Evolutionary conservation across 2,888 invertebrate genomes (phyloP).

Genomic region (Brachylomia viminalis): DNA sequence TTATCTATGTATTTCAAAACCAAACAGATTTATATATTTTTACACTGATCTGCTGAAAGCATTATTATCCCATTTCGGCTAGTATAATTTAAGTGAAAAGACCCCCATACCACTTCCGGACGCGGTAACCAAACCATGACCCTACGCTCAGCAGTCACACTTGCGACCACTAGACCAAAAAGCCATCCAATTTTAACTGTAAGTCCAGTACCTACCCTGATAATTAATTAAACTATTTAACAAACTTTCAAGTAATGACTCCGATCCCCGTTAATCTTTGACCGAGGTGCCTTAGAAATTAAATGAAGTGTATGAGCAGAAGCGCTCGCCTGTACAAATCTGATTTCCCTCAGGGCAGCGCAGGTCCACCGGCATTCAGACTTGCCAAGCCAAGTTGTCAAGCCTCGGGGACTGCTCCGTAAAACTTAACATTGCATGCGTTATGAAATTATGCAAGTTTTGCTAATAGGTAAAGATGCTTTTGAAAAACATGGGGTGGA

Average conservation of each 20-base stretch:
- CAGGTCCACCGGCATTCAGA: slow-evolving; percentile 9
- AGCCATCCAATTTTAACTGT: neutral
- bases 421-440: neutral
- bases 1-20: neutral
- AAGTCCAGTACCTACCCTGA: no score
- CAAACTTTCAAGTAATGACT: neutral
- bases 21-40: no score
- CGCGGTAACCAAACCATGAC: neutral
- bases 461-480: neutral
- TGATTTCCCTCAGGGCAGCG: slow-evolving; percentile 51
- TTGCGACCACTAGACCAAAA: neutral
- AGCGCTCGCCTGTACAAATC: slow-evolving; percentile 46
- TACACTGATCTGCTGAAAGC: neutral
- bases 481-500: neutral
- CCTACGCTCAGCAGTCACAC: neutral
- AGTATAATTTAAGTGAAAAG: neutral
- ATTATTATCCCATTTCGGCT: no score
- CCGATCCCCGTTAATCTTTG: slow-evolving; percentile 23
- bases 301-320: slow-evolving; percentile 47
- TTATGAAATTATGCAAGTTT: neutral
- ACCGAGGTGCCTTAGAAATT: slow-evolving; percentile 23
- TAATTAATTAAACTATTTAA: slow-evolving; percentile 10
- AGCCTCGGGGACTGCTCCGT: slow-evolving; percentile 1
- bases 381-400: no score
- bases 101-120: no score